phyloP scores from a whole-genome alignment of 2,113 vertebrate species.

The Puma concolor region DNA sequence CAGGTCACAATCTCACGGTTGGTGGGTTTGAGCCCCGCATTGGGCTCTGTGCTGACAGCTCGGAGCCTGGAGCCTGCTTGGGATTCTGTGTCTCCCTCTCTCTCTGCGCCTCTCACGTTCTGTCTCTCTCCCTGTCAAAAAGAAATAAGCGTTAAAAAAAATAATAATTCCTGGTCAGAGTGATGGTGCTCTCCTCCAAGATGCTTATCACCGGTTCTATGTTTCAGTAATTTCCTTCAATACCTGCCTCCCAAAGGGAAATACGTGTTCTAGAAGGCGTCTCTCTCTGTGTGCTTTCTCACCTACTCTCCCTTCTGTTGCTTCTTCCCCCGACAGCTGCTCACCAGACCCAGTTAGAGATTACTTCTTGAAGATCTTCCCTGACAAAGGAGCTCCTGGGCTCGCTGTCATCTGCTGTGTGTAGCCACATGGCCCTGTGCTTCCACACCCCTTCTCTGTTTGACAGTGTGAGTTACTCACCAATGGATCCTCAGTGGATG shows the following conservation, averaged over 20 bases:
- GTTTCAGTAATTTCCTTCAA: neutral
- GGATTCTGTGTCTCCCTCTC: too few species aligned
- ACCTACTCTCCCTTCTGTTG: rapidly evolving
- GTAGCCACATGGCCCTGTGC: neutral
- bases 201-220: neutral
- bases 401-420: neutral
- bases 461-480: neutral
- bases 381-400: rapidly evolving
- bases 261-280: neutral
- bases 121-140: too few species aligned
- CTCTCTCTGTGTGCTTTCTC: neutral
- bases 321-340: rapidly evolving
- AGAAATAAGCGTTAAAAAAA: too few species aligned
- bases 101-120: too few species aligned
- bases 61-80: too few species aligned
- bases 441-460: neutral
- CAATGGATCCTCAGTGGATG: neutral
- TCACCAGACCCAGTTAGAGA: neutral
- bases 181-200: neutral
- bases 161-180: neutral
- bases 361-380: neutral
- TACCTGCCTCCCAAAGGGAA: neutral
- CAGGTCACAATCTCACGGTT: too few species aligned
- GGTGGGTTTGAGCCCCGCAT: rapidly evolving
- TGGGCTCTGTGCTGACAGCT: too few species aligned